Evolutionary conservation across 1,140 invertebrate genomes (phyloP), one percentile per base, ranked within the genome.

Genomic region (Hestina assimilis): DNA sequence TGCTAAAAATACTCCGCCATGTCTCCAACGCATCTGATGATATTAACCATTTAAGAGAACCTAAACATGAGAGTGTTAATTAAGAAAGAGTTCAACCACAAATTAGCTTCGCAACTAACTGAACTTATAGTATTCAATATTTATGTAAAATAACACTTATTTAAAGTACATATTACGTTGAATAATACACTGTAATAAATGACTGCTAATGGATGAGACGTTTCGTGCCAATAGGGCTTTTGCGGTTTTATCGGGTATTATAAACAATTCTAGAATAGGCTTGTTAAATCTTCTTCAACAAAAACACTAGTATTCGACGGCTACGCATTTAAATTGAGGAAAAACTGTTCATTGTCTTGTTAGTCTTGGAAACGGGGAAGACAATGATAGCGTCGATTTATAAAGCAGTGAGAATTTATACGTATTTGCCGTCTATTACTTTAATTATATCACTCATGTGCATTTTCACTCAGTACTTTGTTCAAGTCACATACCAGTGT

Each of bases 1-100:
- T 65, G 75, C 83, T 88, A 88, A 88, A 88, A 88, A 88, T 88
- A 88, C 77, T 73, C 66, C 63, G 58, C 70, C 70, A 77, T 72
- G 81, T 83, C 82, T 83, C 76, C 69, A 67, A 62, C 64, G 73
- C 72, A 79, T 81, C 76, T 69, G 72, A 73, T 75, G 73, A 69
- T 85, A 83, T 83, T 83, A 83, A 79, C 75, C 79, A 78, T 81
- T 75, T 82, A 80, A 76, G 69, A 65, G 76, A 74, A 75, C 64
- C 66, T 80, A 73, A 61, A 71, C 72, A 68, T 72, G 76, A 74
- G 79, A 84, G 75, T 76, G 66, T 33, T 56, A 45, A 56, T 56
- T 47, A 47, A 47, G 43, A 41, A 47, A 56, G 43, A 38, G 45
- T 48, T 11, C 28, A 20, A 23, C 28, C 74, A 45, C 43, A 53